Evolutionary conservation across 2,113 vertebrate species (phyloP), one percentile per base, ranked within the genome.

Genomic region (Oncorhynchus tshawytscha): DNA sequence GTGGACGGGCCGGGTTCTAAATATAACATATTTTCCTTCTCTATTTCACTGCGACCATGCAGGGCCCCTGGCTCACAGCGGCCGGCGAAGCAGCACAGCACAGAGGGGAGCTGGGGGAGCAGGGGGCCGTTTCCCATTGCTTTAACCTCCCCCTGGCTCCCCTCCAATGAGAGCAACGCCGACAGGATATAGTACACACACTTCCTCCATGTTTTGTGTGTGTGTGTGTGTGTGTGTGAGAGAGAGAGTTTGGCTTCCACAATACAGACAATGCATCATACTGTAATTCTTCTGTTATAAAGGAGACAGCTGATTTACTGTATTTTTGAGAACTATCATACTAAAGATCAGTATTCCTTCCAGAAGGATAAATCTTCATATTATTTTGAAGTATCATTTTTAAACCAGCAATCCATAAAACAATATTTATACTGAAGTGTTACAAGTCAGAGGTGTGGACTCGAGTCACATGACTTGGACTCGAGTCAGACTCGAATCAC

Each of bases 51-150:
- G 39, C 29, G 3, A 6, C 78, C 65, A 62, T 79, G 81, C 77
- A 70, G 45, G 77, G 48, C 75, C 45, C 29, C 70, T 22, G 57
- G 20, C 59, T 62, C 48, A 22, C 48, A 39, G 66, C 24, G 59
- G 34, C 51, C 45, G 24, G 45, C 67, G 75, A 70, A 77, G 49
- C 45, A 20, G 39, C 27, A 39, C 13, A 57, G 11, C 39, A 45
- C 24, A 39, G 67, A 34, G 49, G 4, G n/a, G 39, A 68, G 34
- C 62, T 9, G 5, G 7, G 49, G 49, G 69, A 60, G 22, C 64
- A 72, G 18, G 70, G 31, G 72, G 77, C 70, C 71, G 80, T 70
- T 85, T 85, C 78, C 81, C 76, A 84, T 85, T 72, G 73, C 66
- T 84, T 80, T 70, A 81, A 78, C 62, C 81, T 82, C 71, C 72